Evolutionary conservation across 2,797 vertebrate genomes (phyloP), one percentile per base, ranked within the genome.

Genomic region (Podarcis lilfordi): DNA sequence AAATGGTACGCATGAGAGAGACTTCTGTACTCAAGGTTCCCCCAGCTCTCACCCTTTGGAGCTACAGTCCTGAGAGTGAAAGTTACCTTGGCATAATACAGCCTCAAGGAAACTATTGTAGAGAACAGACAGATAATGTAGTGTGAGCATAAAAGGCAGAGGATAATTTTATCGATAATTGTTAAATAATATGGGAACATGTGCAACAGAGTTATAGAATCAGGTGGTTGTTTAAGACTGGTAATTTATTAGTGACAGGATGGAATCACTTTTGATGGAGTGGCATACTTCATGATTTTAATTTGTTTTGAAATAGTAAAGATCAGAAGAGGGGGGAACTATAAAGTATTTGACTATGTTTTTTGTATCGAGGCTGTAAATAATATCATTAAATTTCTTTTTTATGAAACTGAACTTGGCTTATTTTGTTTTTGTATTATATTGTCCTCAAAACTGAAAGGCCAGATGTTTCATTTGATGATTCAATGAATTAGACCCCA

Each of bases 351-450:
- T 81, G 45, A 45, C 71, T 84, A 27, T 84, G 69, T 72, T 88
- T 85, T 91, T 89, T 94, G 79, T 92, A 90, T 76, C 88, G 75
- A 89, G 88, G 6, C 71, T 93, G 4, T 90, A 87, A 86, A 92
- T 86, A 90, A 89, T 11, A 84, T 32, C 11, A 84, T 92, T 94
- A 61, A 90, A 95, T 76, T 84, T 84, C 27, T 79, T 88, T 64
- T 32, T 8, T 10, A 3, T 55, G 69, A 72, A 80, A 89, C 66
- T 82, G 40, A 27, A 86, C 61, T 45, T 87, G 29, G 27, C 15
- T 89, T 85, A 59, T 35, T 91, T 5, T 55, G 43, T 68, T 89
- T 88, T 85, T 84, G 40, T 83, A 37, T 23, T 84, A 74, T 69
- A 17, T 19, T 23, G 17, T 64, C 61, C 61, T 64, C 64, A 55